Evolutionary conservation across 2,888 invertebrate species (phyloP).

Genomic region (Zeuzera pyrina): DNA sequence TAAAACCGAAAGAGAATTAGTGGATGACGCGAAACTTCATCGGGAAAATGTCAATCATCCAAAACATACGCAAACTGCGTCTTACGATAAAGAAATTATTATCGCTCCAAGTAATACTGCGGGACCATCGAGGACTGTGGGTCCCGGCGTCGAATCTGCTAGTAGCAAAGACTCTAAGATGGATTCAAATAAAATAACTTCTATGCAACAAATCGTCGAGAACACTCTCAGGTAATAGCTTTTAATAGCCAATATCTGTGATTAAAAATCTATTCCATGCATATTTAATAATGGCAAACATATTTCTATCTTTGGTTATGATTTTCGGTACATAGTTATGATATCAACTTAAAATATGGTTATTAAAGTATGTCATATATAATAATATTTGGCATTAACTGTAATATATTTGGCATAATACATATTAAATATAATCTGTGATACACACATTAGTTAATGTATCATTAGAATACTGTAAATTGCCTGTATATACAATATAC

Average conservation of each 20-base stretch:
- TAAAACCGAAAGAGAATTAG: constrained; percentile 63
- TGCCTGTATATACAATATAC: too few species aligned
- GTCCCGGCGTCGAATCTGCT: constrained; percentile 35
- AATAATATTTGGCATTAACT: too few species aligned
- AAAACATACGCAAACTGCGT: constrained; percentile 74
- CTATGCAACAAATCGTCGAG: constrained; percentile 76
- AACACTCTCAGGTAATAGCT: constrained; percentile 73
- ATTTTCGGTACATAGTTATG: too few species aligned
- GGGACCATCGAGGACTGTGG: constrained; percentile 49
- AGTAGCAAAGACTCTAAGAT: constrained; percentile 49
- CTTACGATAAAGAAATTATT: constrained; percentile 69
- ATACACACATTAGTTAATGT: too few species aligned
- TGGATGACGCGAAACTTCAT: constrained; percentile 72
- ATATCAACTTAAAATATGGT: too few species aligned
- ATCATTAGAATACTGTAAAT: too few species aligned
- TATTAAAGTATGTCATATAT: too few species aligned
- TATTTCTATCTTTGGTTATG: too few species aligned
- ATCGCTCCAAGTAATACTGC: constrained; percentile 47
- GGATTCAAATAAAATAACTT: constrained; percentile 63
- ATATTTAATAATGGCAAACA: too few species aligned
- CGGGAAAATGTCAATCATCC: constrained; percentile 73
- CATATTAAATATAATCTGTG: too few species aligned
- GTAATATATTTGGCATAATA: too few species aligned
- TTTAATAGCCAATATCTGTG: constrained; percentile 1
- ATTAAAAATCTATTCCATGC: neutral